Percentiles rank a stretch among this genome's conserved stretches.
Evolutionary conservation across 1,140 invertebrate genomes (phyloP).

Genomic region (Pissodes strobi): DNA sequence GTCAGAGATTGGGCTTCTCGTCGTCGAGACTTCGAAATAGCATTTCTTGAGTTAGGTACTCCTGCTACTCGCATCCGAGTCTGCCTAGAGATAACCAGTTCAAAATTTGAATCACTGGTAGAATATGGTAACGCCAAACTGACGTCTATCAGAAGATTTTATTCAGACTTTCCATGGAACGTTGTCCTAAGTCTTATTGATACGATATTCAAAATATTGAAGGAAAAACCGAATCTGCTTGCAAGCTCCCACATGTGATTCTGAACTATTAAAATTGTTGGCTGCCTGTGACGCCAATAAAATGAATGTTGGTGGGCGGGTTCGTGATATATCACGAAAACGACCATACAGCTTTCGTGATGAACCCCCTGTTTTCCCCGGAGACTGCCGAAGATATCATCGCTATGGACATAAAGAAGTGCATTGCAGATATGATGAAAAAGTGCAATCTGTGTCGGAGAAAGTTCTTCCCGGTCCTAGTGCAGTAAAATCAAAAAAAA

Average conservation of each 20-base stretch:
- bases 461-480: neutral
- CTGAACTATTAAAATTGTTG: conserved; percentile 13
- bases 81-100: conserved; percentile 10
- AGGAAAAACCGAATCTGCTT: conserved; percentile 6
- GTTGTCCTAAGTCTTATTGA: conserved; percentile 13
- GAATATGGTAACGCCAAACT: conserved; percentile 31
- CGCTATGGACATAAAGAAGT: neutral
- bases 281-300: conserved; percentile 7
- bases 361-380: neutral
- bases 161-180: conserved; percentile 20
- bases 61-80: conserved; percentile 18
- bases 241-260: conserved; percentile 5
- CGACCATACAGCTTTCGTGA: neutral
- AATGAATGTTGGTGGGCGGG: neutral
- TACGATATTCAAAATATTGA: conserved; percentile 18
- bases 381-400: conserved; percentile 2
- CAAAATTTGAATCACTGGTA: conserved; percentile 20
- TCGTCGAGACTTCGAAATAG: conserved; percentile 10
- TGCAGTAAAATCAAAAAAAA: neutral
- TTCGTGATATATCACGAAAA: conserved; percentile 4
- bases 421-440: neutral
- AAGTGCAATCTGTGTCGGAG: neutral
- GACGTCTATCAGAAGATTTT: conserved; percentile 21
- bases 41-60: conserved; percentile 24
- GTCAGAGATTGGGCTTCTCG: conserved; percentile 27